Conservation (phyloP, 2,888 invertebrate genomes). For the Synergus umbraculus region DNA sequence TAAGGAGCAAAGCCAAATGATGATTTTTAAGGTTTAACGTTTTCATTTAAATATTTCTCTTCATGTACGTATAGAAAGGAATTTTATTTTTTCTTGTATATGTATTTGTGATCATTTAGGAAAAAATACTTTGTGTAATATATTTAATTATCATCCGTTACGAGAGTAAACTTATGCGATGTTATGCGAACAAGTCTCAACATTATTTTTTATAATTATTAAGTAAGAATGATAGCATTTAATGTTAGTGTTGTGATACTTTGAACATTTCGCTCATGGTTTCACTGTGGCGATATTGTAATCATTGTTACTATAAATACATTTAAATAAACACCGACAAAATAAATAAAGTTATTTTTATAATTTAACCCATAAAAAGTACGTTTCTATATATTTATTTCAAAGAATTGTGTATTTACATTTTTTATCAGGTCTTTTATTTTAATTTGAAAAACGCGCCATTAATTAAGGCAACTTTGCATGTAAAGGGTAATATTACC, state of each 20-base stretch:
- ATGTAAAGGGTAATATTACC: too few relatives aligned
- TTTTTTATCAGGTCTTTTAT: too few relatives aligned
- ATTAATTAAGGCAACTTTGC: too few relatives aligned
- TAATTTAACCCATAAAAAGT: background rate
- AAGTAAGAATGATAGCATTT: constrained; percentile 6
- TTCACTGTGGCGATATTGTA: constrained; percentile 11
- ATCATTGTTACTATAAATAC: constrained; percentile 37
- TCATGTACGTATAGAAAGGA: background rate
- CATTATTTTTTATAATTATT: constrained; percentile 38
- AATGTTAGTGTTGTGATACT: constrained; percentile 1
- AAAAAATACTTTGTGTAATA: constrained; percentile 17
- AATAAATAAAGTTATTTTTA: background rate
- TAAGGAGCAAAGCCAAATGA: background rate
- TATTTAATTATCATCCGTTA: constrained; percentile 8
- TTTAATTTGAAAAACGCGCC: too few relatives aligned
- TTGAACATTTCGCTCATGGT: constrained; percentile 7
- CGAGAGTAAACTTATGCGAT: background rate
- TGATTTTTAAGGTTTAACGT: background rate
- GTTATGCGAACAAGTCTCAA: background rate
- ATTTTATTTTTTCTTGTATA: background rate
- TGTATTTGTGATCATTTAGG: constrained; percentile 20
- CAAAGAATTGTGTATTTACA: too few relatives aligned
- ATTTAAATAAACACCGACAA: background rate
- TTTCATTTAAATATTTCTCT: background rate
- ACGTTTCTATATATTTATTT: background rate